Conservation (phyloP, 1,140 invertebrate species). For the Pentalonia nigronervosa region DNA sequence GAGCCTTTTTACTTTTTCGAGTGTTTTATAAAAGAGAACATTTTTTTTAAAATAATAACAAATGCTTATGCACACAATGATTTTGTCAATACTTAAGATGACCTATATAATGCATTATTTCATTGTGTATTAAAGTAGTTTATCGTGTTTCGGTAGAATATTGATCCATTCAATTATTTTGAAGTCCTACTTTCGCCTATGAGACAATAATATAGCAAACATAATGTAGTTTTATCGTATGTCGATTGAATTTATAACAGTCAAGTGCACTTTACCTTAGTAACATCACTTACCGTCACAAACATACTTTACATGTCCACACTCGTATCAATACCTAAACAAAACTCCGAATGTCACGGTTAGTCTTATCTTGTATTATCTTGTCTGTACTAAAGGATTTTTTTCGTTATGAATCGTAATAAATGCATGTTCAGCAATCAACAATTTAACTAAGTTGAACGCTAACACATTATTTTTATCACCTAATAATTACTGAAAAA, state of each 20-base stretch:
- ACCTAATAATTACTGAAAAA: not conserved
- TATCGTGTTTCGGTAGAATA: not conserved
- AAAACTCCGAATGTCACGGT: not conserved
- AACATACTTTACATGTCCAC: conserved; percentile 20
- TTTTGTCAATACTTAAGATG: not conserved
- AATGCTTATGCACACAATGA: not conserved
- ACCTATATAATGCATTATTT: not conserved
- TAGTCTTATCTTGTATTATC: not conserved
- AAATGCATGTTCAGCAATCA: not conserved
- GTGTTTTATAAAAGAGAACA: not conserved
- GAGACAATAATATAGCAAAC: not conserved
- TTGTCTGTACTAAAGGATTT: not conserved
- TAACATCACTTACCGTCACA: not conserved
- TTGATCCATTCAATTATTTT: conserved; percentile 26
- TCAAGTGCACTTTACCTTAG: not conserved
- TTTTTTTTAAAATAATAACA: not conserved
- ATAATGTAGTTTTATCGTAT: not conserved
- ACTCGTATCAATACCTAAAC: not conserved
- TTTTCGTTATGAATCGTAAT: not conserved
- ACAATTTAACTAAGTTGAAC: not conserved
- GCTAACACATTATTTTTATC: not conserved
- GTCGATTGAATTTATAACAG: conserved; percentile 1
- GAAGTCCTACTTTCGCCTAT: not conserved
- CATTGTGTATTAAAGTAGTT: not conserved
- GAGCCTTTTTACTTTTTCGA: not conserved